A percentile compares a stretch with the other conserved stretches of the same genome.
These are phyloP conservation scores for Galerucella pusilla DNA, from an alignment of 2,888 invertebrate species.

Conservation along the genomic window DNA sequence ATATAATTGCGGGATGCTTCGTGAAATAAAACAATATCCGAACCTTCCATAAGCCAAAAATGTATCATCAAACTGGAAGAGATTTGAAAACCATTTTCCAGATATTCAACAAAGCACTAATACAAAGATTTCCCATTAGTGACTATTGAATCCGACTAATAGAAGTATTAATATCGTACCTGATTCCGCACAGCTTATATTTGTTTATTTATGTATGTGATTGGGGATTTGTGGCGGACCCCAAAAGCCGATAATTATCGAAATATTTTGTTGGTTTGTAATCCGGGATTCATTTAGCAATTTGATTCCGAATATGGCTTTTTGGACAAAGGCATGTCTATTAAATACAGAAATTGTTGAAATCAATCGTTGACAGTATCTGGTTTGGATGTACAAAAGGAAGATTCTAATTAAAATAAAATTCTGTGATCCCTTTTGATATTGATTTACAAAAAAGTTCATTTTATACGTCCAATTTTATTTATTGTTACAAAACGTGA, in stretches of 20 bases:
- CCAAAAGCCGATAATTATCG: constrained; percentile 12
- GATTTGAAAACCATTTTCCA: background rate
- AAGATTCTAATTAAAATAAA: background rate
- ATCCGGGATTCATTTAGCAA: constrained; percentile 19
- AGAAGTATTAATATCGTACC: constrained; percentile 10
- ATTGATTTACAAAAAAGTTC: background rate
- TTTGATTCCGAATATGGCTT: constrained; percentile 14
- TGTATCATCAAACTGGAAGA: too few species aligned
- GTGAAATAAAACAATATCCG: too few species aligned
- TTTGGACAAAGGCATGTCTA: constrained; percentile 9
- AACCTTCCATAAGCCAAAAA: too few species aligned
- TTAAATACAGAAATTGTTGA: constrained; percentile 1
- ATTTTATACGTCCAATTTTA: background rate
- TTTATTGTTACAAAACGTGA: too few species aligned
- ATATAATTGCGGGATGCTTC: too few species aligned
- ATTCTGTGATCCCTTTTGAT: background rate
- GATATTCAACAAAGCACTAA: background rate
- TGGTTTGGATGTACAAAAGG: background rate
- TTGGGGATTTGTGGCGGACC: constrained; percentile 14
- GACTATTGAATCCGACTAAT: background rate
- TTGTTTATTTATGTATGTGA: constrained; percentile 21
- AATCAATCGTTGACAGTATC: background rate
- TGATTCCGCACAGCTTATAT: constrained; percentile 2
- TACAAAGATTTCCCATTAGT: constrained; percentile 1
- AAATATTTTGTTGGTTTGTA: constrained; percentile 18